Conservation (phyloP, 2,888 invertebrate species). For the Linyphia triangularis region DNA sequence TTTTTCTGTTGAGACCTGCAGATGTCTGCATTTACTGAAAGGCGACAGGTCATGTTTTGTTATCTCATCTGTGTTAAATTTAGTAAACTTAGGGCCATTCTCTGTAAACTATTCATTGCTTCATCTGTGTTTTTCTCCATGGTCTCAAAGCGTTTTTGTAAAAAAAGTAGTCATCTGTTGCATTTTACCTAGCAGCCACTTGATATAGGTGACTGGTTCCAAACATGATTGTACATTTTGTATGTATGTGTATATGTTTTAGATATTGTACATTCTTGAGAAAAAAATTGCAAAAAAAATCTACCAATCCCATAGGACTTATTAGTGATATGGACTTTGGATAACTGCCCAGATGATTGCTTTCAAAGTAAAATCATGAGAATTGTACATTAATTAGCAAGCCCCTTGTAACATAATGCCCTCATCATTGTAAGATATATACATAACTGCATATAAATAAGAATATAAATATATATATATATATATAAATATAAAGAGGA, state of each 20-base stretch:
- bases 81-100: conserved; percentile 57
- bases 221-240: conserved; percentile 72
- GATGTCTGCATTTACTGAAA: conserved; percentile 46
- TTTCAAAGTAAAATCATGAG: conserved; percentile 73
- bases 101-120: conserved; percentile 68
- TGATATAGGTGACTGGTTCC: conserved; percentile 20
- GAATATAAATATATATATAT: conserved; percentile 70
- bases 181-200: conserved; percentile 33
- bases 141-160: conserved; percentile 67
- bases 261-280: conserved; percentile 74
- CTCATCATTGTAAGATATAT: conserved; percentile 74
- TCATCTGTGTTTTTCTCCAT: conserved; percentile 58
- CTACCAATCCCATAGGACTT: conserved; percentile 72
- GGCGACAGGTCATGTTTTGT: conserved; percentile 59
- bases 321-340: conserved; percentile 71
- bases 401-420: conserved; percentile 63
- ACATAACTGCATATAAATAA: conserved; percentile 72
- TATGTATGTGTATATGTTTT: conserved; percentile 74
- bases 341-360: conserved; percentile 74
- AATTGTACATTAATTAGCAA: conserved; percentile 71
- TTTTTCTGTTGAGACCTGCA: too few relatives aligned
- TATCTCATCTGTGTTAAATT: conserved; percentile 55
- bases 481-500: conserved; percentile 61
- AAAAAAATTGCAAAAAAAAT: conserved; percentile 48
- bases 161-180: conserved; percentile 66